Evolutionary conservation across 2,113 vertebrate species (phyloP), one percentile per base, ranked within the genome.

Genomic region (Fulmarus glacialis): DNA sequence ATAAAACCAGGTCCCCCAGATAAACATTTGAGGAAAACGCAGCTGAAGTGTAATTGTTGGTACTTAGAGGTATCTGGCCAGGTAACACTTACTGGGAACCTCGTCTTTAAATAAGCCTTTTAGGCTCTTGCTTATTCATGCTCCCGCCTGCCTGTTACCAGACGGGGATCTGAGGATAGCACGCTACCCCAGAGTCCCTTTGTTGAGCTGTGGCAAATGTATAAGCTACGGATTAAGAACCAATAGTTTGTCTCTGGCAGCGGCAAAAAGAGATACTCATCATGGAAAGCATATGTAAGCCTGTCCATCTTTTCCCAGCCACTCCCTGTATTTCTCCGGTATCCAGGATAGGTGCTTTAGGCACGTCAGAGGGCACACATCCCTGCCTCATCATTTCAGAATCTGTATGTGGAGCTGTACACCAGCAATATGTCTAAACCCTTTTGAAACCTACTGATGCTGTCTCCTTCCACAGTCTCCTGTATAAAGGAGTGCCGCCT

Each of bases 141-240:
- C 45, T 72, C n/a, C 56, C 4, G 0, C 8, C 9, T 43, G 59
- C 29, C 82, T 13, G 48, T 15, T 9, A 5, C 10, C 73, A 30
- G 43, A 1, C 0, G 1, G 3, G 63, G 27, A 19, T 5, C 22
- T 17, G 10, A 26, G 73, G 56, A 7, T 0, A 43, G 30, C 55
- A 10, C 3, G 1, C 14, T 8, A 2, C 36, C 50, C 15, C 0
- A 8, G 3, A 15, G 55, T 9, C 67, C 67, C 59, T 78, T 1
- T 24, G 29, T 1, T 12, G 23, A 68, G 71, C 77, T 6, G 0
- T 11, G 45, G n/a, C 42, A 32, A 13, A 38, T 0, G 9, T 9
- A 2, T 3, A 19, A 71, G 15, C 67, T 23, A 5, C 0, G 4
- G 11, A 4, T 1, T 34, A 48, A 66, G 63, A 71, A 47, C 45